Base-by-base conservation (phyloP, 2,113 vertebrate species). In the Lipophrys pholis region DNA sequence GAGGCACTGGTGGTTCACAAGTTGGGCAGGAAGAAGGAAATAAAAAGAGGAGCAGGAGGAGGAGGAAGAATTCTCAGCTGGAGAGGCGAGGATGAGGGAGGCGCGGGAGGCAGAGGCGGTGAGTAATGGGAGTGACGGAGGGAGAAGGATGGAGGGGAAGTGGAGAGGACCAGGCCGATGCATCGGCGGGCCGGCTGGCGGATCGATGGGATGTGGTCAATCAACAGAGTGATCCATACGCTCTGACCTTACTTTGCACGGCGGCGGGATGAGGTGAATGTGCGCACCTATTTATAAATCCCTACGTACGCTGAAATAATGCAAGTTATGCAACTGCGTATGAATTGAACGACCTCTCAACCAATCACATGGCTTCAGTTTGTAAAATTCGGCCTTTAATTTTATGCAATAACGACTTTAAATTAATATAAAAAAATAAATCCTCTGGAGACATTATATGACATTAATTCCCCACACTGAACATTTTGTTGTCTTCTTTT, bases 171-270 rank as follows among this genome's bases (percentile, higher is more conserved):
- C 1, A 84, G 80, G 79, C 78, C 80, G 67, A 82, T 69, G 87
- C 52, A 86, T 78, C 42, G 88, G 83, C 10, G 36, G 54, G 78
- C 11, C 40, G 42, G 42, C 76, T 11, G 68, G 49, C 57, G 67
- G 81, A 78, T 90, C 87, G 60, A 92, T 91, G 56, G 41, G 74
- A 83, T 72, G 74, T 46, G 65, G 51, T 89, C 87, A 72, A 86
- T 90, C 87, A 82, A 38, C 88, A 67, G 79, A 78, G 69, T 74
- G 84, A 90, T 88, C 89, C 52, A 87, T 88, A 84, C 0, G 21
- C 72, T 49, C 69, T 85, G 90, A 89, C 90, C 91, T 89, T 57
- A 78, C 58, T 56, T 15, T 70, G 74, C 45, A 62, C 8, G 57
- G 63, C 57, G n/a, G 69, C 53, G 70, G 59, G 78, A 53, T 9